Base-by-base conservation (phyloP, 2,113 vertebrate species). In the Leptodactylus fuscus region DNA sequence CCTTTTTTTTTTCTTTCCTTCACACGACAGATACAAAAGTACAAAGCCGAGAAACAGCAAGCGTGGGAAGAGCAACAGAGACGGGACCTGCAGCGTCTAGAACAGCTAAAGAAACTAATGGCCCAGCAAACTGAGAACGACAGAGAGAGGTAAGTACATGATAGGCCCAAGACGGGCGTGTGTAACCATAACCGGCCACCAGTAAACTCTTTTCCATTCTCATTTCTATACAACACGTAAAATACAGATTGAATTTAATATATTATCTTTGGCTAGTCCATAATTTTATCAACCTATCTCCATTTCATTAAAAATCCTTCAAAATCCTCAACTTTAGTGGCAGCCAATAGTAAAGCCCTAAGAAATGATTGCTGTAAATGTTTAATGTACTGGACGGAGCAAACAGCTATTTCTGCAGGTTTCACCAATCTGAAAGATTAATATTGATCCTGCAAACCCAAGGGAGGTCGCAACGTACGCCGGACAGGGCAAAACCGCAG, bases 41-140 rank as follows among this genome's bases (percentile, higher is more conserved):
- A 96, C 91, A 90, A 95, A 91, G 90, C 93, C 83, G 92, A 95
- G 87, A 96, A 96, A 91, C 91, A 94, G 87, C 92, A 89, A 86
- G 95, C 91, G 87, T 94, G 93, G 92, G 93, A 95, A 87, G 91
- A 93, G 74, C 90, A 94, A 88, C 94, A 95, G 91, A 89, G 88
- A 88, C 94, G 92, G 87, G 94, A 96, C 83, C 91, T 95, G 79
- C 89, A 85, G 49, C 92, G 86, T 85, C 92, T 98, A 41, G 92
- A 94, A 71, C 90, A 95, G 90, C 81, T 97, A 85, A 96, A 95
- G 89, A 92, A 92, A 87, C 55, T 94, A 87, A 95, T 97, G 94
- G 93, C 94, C 85, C 93, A 97, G 53, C 96, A 97, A 91, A 94
- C 96, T 3, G 87, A 88, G 89, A 95, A 90, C 92, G 96, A 97